phyloP scores from a whole-genome alignment of 1,140 invertebrate species.

The Philaenus spumarius region DNA sequence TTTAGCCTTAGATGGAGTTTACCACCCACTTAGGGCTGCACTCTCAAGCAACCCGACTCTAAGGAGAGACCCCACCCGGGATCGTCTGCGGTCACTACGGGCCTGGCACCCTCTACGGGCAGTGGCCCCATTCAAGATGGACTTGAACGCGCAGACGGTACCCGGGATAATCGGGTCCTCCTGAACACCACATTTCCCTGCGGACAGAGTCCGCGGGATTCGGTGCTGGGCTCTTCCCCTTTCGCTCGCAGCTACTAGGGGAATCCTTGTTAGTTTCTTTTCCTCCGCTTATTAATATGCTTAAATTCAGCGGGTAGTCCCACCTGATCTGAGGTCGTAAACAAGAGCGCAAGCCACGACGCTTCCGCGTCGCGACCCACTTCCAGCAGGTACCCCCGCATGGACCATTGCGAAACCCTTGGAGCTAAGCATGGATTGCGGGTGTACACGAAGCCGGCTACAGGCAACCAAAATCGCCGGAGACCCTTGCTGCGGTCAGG shows the following conservation, averaged over 20 bases:
- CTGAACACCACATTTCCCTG: no score
- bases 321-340: constrained; percentile 57
- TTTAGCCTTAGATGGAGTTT: constrained; percentile 84
- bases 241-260: constrained; percentile 83
- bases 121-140: constrained; percentile 58
- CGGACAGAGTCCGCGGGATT: constrained; percentile 42
- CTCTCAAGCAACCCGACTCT: constrained; percentile 80
- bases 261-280: constrained; percentile 88
- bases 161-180: constrained; percentile 44
- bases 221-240: constrained; percentile 60
- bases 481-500: no score
- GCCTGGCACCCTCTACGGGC: constrained; percentile 65
- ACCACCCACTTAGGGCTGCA: constrained; percentile 78
- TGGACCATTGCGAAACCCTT: no score
- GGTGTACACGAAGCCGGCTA: no score
- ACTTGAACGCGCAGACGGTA: constrained; percentile 49
- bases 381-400: no score
- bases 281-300: constrained; percentile 88
- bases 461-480: no score
- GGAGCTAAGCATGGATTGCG: no score
- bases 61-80: constrained; percentile 50
- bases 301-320: constrained; percentile 76
- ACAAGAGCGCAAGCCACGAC: no score
- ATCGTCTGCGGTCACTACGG: constrained; percentile 48
- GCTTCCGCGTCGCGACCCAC: no score